Evolutionary conservation across 2,113 vertebrate genomes (phyloP).

Genomic region (Puffinus mauretanicus): DNA sequence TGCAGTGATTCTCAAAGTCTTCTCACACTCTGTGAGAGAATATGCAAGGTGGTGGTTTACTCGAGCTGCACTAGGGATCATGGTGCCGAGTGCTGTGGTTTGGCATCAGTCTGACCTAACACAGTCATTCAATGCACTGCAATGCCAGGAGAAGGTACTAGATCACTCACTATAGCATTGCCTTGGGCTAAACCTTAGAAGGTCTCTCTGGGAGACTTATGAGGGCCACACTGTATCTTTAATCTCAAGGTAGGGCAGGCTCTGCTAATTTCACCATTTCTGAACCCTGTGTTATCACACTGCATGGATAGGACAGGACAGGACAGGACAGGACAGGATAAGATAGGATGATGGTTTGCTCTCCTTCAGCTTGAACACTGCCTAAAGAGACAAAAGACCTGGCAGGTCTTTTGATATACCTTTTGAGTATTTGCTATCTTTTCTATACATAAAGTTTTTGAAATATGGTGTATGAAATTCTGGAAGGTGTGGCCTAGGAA

Average conservation of each 20-base stretch:
- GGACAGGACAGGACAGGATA: not conserved
- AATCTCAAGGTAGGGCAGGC: not conserved
- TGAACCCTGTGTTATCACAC: not conserved
- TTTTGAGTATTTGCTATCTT: not conserved
- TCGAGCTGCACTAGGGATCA: not conserved
- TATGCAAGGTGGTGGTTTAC: not conserved
- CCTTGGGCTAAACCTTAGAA: not conserved
- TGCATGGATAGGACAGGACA: not conserved
- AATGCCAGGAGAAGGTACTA: not conserved
- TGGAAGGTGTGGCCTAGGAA: not conserved
- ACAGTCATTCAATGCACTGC: not conserved
- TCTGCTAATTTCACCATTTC: not conserved
- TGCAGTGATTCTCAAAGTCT: not conserved
- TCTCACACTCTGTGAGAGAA: not conserved
- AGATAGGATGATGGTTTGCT: not conserved
- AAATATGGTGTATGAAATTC: not conserved
- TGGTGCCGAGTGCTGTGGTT: not conserved
- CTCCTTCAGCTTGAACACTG: not conserved
- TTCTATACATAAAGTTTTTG: not conserved
- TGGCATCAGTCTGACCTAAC: not conserved
- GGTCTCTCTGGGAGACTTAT: not conserved
- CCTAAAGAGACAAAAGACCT: not conserved
- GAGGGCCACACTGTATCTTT: not conserved
- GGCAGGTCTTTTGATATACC: not conserved
- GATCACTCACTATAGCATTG: fast-evolving